phyloP scores from a whole-genome alignment of 2,888 invertebrate genomes.

The Drosophila meridionalis region DNA sequence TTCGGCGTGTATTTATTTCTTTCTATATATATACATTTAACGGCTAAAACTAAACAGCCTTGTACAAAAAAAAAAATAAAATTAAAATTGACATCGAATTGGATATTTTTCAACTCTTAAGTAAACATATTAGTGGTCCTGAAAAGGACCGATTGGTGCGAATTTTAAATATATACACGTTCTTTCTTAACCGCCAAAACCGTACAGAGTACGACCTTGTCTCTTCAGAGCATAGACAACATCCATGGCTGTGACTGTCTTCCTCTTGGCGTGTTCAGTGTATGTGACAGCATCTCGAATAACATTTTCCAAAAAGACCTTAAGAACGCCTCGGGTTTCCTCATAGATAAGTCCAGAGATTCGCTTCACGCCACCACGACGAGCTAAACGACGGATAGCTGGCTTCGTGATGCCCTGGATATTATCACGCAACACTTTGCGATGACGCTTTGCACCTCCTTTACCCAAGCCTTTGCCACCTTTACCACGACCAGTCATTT shows the following conservation, averaged over 20 bases:
- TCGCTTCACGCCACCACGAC: constrained; percentile 89
- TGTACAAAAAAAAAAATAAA: no score
- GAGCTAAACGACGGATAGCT: constrained; percentile 90
- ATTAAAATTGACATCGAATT: not conserved
- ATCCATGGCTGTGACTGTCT: constrained; percentile 22
- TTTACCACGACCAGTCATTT: constrained; percentile 92
- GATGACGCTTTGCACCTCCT: constrained; percentile 93
- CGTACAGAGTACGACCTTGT: constrained; percentile 90
- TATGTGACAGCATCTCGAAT: constrained; percentile 88
- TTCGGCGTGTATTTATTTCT: no score
- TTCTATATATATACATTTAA: no score
- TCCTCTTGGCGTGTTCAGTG: constrained; percentile 23
- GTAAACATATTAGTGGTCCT: constrained; percentile 22
- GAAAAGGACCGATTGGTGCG: constrained; percentile 40
- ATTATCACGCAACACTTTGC: constrained; percentile 92
- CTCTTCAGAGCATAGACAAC: constrained; percentile 92
- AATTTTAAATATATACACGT: not conserved
- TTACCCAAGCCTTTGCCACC: constrained; percentile 92
- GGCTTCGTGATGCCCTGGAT: constrained; percentile 88
- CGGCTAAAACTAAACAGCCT: no score
- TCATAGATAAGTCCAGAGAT: constrained; percentile 92
- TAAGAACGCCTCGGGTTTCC: constrained; percentile 91
- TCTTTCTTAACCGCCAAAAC: constrained; percentile 28
- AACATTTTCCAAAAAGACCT: constrained; percentile 89
- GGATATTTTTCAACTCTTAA: not conserved